Evolutionary conservation across 37 sponge, comb jelly and placozoan genomes (phyloP).

Genomic region (Dysidea cf. avara): DNA sequence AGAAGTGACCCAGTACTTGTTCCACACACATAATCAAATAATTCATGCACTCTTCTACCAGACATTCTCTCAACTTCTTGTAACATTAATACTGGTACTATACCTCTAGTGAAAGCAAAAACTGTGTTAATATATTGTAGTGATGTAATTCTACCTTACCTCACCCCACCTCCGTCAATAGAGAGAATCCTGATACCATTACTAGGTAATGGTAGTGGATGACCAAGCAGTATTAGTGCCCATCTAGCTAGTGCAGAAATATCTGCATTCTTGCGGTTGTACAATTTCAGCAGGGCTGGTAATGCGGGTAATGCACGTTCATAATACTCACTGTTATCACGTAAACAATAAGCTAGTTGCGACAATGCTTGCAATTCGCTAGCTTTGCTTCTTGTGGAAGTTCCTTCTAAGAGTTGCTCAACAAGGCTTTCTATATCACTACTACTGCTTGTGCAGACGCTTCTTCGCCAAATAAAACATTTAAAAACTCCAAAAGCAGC

Average conservation of each 20-base stretch:
- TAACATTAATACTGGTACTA: conserved; percentile 64
- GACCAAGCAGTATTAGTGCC: conserved; percentile 53
- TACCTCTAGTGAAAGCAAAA: conserved; percentile 41
- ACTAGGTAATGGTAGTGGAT: conserved; percentile 37
- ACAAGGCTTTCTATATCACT: too few relatives aligned
- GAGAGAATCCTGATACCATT: conserved; percentile 68
- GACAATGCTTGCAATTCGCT: too few relatives aligned
- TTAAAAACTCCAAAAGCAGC: too few relatives aligned
- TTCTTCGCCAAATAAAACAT: too few relatives aligned
- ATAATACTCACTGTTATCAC: too few relatives aligned
- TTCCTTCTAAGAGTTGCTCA: too few relatives aligned
- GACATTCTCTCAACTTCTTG: conserved; percentile 56
- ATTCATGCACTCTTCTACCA: conserved; percentile 15
- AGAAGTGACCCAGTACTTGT: conserved; percentile 71
- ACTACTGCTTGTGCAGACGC: too few relatives aligned
- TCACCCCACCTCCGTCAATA: conserved; percentile 82
- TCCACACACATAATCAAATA: conserved; percentile 85
- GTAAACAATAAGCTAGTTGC: too few relatives aligned
- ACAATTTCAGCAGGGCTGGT: too few relatives aligned
- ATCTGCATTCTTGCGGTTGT: too few relatives aligned
- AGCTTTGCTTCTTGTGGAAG: too few relatives aligned
- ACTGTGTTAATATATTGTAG: neutral
- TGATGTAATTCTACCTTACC: conserved; percentile 25
- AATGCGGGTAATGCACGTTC: too few relatives aligned
- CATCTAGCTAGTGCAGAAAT: conserved; percentile 20